Base-by-base conservation (phyloP, 1,140 invertebrate species). In the Oedothorax gibbosus region DNA sequence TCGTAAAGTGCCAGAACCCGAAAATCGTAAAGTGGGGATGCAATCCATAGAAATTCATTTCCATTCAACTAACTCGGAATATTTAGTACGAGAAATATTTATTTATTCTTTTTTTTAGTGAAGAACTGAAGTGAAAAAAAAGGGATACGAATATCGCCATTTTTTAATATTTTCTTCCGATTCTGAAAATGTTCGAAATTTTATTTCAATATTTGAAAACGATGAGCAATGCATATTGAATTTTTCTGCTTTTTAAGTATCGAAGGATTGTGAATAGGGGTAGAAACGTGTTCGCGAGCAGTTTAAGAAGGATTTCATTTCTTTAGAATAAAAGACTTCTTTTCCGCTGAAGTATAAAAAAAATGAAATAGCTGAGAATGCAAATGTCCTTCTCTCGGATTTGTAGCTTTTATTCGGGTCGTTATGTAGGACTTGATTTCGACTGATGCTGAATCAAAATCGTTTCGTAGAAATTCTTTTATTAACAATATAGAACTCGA, bases 161-260 rank as follows among this genome's bases (percentile, higher is more conserved):
- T 35, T 35, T 35, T 35, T 35, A 35, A 35, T 35, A 35, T 35
- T 35, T 35, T 35, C 35, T 35, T 35, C 35, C 35, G 35, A 35
- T 35, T 35, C 35, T 35, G 35, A 35, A 35, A 35, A 35, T 35
- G 35, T 35, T 35, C 35, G 18, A 57, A 75, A 75, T 75, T 75
- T 75, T 75, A 75, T 75, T 75, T 75, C 72, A 75, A 57, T 75
- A 75, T 60, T 75, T 75, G 72, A 75, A 75, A 75, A 75, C 72
- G 72, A 75, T 75, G 72, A 75, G 53, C 15, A 5, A n/a, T 75
- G 72, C 72, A 75, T 75, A 75, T 75, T 75, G 72, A 75, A 75
- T 75, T 57, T 66, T 66, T 20, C 21, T 66, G 10, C 15, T 12
- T 75, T 75, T 60, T 60, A 4, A 12, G 49, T 66, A 51, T 15